Evolutionary conservation across 1,140 invertebrate species (phyloP), one percentile per base, ranked within the genome.

Genomic region (Stegodyphus dumicola): DNA sequence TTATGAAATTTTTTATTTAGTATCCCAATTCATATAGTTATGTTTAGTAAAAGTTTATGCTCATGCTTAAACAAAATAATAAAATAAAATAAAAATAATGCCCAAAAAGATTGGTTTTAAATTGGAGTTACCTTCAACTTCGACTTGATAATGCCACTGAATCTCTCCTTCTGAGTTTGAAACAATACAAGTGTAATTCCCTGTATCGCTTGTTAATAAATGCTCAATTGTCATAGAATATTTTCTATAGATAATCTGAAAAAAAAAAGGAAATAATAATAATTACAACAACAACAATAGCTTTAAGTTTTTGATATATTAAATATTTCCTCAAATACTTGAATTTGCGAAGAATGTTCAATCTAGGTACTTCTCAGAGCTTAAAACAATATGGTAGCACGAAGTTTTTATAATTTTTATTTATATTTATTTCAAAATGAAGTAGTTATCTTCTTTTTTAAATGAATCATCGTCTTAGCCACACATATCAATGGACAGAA

Each of bases 151-250:
- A 7, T 86, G 86, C 54, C 49, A 86, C 10, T 83, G 71, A 48
- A 88, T 86, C 6, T 71, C 56, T 13, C 89, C 89, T n/a, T 88
- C 86, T 1, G 80, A 70, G 73, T 90, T 90, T 11, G 76, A 49
- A 4, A 88, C 88, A 9, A 88, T 78, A 73, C 89, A 90, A 4
- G 88, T 87, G 71, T 90, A 90, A 67, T 88, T 88, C 4, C 89
- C 89, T 10, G 86, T 75, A 74, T 90, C 90, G 4, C 17, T 17
- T 0, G 53, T 18, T 15, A 65, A 64, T 7, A 88, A 9, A 18
- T 86, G 86, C 11, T 87, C 75, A 64, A 88, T 75, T 11, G 49
- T 18, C 64, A 87, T 54, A 0, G 64, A 75, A 48, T 67, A 86
- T n/a, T 84, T 83, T 11, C 54, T 51, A 18, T 77, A 78, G 53